These are phyloP conservation scores for Acanthochromis polyacanthus DNA, from an alignment of 2,113 vertebrate genomes.

Conservation along the genomic window DNA sequence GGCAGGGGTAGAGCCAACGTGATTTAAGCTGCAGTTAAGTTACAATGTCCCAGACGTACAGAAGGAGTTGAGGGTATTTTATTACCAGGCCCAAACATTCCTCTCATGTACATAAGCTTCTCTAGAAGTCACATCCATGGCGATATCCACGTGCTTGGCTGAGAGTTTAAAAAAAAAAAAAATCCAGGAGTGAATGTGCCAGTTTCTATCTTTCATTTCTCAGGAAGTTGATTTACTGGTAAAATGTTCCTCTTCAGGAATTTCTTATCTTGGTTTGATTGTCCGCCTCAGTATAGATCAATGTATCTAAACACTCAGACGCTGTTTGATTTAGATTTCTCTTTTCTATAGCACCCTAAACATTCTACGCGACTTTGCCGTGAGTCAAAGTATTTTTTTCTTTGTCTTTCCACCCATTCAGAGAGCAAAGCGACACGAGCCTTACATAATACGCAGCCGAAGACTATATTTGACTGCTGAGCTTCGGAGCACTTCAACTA, in stretches of 20 bases:
- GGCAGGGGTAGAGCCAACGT: not conserved
- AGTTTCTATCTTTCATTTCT: not conserved
- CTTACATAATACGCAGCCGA: constrained; percentile 58
- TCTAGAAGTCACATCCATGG: constrained; percentile 6
- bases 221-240: not conserved
- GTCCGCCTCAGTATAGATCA: not conserved
- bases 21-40: constrained; percentile 56
- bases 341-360: not conserved
- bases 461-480: constrained; percentile 69
- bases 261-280: constrained; percentile 10
- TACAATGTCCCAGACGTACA: constrained; percentile 35
- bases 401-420: not conserved
- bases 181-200: not conserved
- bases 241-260: not conserved
- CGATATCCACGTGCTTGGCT: constrained; percentile 5
- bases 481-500: constrained; percentile 50
- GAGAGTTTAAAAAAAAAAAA: not conserved
- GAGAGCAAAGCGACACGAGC: constrained; percentile 38
- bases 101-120: constrained; percentile 40
- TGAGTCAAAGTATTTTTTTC: not conserved
- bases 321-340: constrained; percentile 22
- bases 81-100: constrained; percentile 50
- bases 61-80: constrained; percentile 50
- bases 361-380: not conserved
- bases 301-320: not conserved